Base-by-base conservation (phyloP, 2,888 invertebrate species). In the Fissipunctia ypsillon region DNA sequence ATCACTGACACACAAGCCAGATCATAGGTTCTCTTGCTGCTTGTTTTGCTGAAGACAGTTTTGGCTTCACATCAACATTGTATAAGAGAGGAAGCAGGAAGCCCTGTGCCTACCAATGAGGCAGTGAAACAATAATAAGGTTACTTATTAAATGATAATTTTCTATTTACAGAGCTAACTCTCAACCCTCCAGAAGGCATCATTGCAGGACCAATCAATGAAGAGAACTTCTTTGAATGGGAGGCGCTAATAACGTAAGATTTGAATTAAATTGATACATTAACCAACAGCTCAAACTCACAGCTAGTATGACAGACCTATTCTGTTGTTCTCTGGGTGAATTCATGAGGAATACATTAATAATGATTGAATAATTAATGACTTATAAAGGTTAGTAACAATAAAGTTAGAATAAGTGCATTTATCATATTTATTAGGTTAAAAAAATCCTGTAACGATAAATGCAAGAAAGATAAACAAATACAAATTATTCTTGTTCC, bases 181-280 rank as follows among this genome's bases (percentile, higher is more conserved):
- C 94, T 99, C 81, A 99, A 99, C 96, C 99, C 99, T 70, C 99
- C 99, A 25, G 99, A 99, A 96, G 99, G 99, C 63, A 99, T 99
- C 75, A 98, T 99, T 80, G 99, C 99, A 77, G 99, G 99, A 0
- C 99, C 99, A 41, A 97, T 99, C 70, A 99, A 99, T 92, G 99
- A 99, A 96, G 99, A 99, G 91, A 99, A 99, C 93, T 99, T 99
- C 94, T 99, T 99, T 95, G 99, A 99, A 97, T 99, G 99, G 99
- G 99, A 99, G 96, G 99, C 99, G 22, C 95, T 99, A 35, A 99
- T 99, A 88, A 99, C 99, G 96, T 96, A 91, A 91, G 95, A 89
- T 38, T 59, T 45, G 0, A 65, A 41, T 28, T 19, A 12, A 14
- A 65, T 3, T 69, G 67, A 7, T 67, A 12, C 16, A 22, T 60